phyloP scores from a whole-genome alignment of 2,797 vertebrate species.

The Enteromius unitaeniatus region DNA sequence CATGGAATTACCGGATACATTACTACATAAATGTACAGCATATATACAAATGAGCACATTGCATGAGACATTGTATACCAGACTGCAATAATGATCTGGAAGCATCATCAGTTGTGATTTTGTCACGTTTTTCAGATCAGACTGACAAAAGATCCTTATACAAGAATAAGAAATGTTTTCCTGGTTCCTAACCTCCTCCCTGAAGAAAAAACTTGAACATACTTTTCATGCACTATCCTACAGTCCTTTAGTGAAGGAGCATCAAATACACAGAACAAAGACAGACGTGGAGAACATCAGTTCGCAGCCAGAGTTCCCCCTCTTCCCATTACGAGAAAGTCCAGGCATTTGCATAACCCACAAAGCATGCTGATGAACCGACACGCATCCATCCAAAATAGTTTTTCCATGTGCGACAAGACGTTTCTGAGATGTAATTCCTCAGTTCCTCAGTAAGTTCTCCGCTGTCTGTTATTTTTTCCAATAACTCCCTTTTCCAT shows the following conservation, averaged over 20 bases:
- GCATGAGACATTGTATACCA: background rate
- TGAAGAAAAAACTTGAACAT: background rate
- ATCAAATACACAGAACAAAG: slow-evolving; percentile 33
- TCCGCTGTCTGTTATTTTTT: slow-evolving; percentile 42
- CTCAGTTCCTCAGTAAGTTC: slow-evolving; percentile 20
- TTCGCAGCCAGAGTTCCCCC: slow-evolving; percentile 61
- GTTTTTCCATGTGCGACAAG: slow-evolving; percentile 44
- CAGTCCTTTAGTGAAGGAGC: background rate
- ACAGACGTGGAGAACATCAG: slow-evolving; percentile 53
- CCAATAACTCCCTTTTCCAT: slow-evolving; percentile 49
- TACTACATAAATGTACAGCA: background rate
- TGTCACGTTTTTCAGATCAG: background rate
- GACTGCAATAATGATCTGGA: background rate
- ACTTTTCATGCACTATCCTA: background rate
- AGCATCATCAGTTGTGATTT: too few relatives aligned
- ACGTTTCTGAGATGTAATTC: slow-evolving; percentile 43
- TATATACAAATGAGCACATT: slow-evolving; percentile 14
- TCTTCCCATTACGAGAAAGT: slow-evolving; percentile 59
- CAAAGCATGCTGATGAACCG: slow-evolving; percentile 57
- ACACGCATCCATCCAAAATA: slow-evolving; percentile 43
- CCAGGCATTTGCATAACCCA: slow-evolving; percentile 56
- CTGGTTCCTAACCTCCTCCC: background rate
- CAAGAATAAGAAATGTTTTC: background rate
- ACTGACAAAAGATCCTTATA: background rate
- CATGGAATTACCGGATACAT: slow-evolving; percentile 10